These are phyloP conservation scores for Alethe diademata DNA, from an alignment of 2,113 vertebrate species.

Conservation along the genomic window DNA sequence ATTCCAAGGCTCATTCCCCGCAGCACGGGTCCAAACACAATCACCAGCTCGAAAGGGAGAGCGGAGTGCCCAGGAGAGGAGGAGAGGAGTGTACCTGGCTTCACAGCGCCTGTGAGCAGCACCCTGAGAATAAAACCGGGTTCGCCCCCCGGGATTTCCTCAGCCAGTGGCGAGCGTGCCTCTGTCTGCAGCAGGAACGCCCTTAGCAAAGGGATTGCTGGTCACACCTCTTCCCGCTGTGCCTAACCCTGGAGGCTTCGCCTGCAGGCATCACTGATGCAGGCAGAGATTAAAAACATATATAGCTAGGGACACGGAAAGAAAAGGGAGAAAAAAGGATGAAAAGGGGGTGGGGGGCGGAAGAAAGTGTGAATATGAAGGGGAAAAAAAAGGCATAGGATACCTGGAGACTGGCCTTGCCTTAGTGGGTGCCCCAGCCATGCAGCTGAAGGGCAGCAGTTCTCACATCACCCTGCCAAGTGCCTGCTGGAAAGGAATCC, in stretches of 20 bases:
- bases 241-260: constrained; percentile 32
- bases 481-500: not conserved
- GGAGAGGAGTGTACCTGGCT: not conserved
- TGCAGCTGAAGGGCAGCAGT: not conserved
- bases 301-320: not conserved
- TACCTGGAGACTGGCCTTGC: not conserved
- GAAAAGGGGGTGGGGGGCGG: rapidly evolving
- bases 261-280: constrained; percentile 32
- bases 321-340: rapidly evolving
- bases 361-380: not conserved
- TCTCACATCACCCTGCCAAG: not conserved
- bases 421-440: not conserved
- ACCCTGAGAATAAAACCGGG: not conserved
- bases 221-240: constrained; percentile 3
- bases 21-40: not conserved
- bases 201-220: not conserved
- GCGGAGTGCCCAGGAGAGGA: not conserved
- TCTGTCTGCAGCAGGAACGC: not conserved
- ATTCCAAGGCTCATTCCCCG: not conserved
- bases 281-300: constrained; percentile 7
- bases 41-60: not conserved
- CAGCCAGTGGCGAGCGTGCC: rapidly evolving
- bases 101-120: not conserved
- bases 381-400: rapidly evolving
- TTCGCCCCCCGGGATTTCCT: not conserved